Evolutionary conservation across 53 echinoderm and acorn worm species (phyloP), one percentile per base, ranked within the genome.

Genomic region (Paracentrotus lividus): DNA sequence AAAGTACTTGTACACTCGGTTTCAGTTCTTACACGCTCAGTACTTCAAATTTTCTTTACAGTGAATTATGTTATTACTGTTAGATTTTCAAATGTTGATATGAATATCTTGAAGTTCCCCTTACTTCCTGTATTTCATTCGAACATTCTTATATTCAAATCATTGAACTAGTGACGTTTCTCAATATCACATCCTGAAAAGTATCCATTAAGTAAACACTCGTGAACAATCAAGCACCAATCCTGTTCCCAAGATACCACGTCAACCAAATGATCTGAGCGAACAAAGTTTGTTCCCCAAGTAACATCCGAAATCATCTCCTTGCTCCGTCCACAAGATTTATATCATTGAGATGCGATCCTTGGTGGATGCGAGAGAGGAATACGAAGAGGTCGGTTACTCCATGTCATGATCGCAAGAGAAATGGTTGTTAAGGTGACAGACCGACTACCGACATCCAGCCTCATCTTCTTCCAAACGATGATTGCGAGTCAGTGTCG

Each of bases 221-320:
- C 38, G 21, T 72, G 36, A 36, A 47, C 47, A 47, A 81, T 81
- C 9, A 81, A 6, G 7, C 32, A 78, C 21, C 47, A n/a, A n/a
- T 12, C 44, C 27, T 9, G 2, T 12, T 81, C 49, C 81, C 81
- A 45, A 81, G 26, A 8, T 12, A 27, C 47, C 81, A 6, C 42
- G 21, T 1, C 0, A 81, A 49, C 26, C 47, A 26, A 81, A 27
- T 26, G 49, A 8, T n/a, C 72, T 33, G 36, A 36, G 36, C 36
- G 20, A 3, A 72, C 72, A 72, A 31, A 38, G 81, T 81, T 81
- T 44, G n/a, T 27, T 81, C 81, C 47, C 27, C 49, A 13, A 49
- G 81, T 81, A 7, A 81, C 81, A 45, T 47, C 81, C 81, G 14
- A 24, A 81, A 26, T 81, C 26, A 24, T 81, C 47, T 81, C 81